These are phyloP conservation scores for Teinopalpus imperialis DNA, from an alignment of 2,888 invertebrate species.

Conservation along the genomic window DNA sequence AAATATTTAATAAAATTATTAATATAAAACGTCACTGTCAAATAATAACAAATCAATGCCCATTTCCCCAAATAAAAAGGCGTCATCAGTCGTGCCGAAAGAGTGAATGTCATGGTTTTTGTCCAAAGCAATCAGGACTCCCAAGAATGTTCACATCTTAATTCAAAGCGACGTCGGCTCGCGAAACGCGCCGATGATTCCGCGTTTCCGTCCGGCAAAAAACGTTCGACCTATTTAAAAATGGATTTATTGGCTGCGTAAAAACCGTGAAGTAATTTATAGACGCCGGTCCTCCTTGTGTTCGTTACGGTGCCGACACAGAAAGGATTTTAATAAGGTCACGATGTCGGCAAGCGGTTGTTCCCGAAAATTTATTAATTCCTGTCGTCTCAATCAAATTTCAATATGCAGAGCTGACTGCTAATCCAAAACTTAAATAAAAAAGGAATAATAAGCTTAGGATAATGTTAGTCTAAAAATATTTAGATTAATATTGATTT, in stretches of 20 bases:
- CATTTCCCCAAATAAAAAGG: too few species aligned
- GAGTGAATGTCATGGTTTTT: too few species aligned
- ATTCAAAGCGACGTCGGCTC: constrained; percentile 29
- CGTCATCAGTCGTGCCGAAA: too few species aligned
- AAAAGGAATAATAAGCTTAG: too few species aligned
- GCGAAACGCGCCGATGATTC: constrained; percentile 18
- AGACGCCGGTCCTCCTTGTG: constrained; percentile 37
- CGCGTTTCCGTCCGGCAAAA: constrained; percentile 27
- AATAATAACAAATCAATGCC: too few species aligned
- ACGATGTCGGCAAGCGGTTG: constrained; percentile 38
- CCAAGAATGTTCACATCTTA: background rate
- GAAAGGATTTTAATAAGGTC: constrained; percentile 38
- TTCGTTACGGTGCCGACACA: constrained; percentile 38
- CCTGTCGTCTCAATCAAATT: background rate
- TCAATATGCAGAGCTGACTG: constrained; percentile 7
- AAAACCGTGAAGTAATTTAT: constrained; percentile 43
- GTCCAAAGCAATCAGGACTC: constrained; percentile 2
- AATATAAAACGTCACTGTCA: too few species aligned
- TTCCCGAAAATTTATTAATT: constrained; percentile 28
- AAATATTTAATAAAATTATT: too few species aligned
- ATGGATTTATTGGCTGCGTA: constrained; percentile 50
- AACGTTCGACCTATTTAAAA: constrained; percentile 44
- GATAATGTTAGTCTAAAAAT: too few species aligned
- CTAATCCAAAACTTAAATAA: too few species aligned
- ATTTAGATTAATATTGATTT: too few species aligned